Base-by-base conservation (phyloP, 2,113 vertebrate genomes). In the Glaucidium brasilianum region DNA sequence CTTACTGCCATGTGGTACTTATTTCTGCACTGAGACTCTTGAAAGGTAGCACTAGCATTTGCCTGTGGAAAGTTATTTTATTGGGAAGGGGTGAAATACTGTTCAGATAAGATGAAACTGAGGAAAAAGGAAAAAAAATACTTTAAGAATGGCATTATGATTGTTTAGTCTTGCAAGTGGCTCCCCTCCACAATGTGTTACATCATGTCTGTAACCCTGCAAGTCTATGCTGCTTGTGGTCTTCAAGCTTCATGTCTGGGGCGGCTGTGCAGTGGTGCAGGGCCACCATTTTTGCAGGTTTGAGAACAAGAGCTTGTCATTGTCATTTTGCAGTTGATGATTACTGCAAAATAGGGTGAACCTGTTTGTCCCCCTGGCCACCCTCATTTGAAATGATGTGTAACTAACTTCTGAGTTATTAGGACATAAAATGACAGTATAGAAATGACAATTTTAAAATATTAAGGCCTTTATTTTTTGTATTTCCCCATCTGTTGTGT, bases 201-300 rank as follows among this genome's bases (percentile, higher is more conserved):
- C 2, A 2, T 35, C 3, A 0, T 5, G 4, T 58, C 81, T 69
- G 14, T 85, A 52, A 56, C n/a, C 9, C 6, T 3, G 2, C 8
- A 15, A 25, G 12, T 47, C 41, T 86, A 2, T 63, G 41, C 73
- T 86, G 53, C 56, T 27, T 35, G 13, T 49, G 34, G 4, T 83
- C 35, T 68, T 69, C 34, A 29, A 6, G n/a, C 29, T 79, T 30
- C 22, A 4, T 2, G 6, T 53, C 43, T 0, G 0, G 37, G 45
- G 16, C 6, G 9, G 29, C 39, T 82, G 1, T 30, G 37, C 21
- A 18, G 20, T 50, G 66, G 26, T 6, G 7, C 12, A 68, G 58
- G 30, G 41, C 49, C 92, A 29, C 35, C 6, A 0, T 63, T 83
- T 79, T 25, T 30, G 32, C 12, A 29, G 20, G 23, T 53, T n/a